A percentile compares a stretch with the other conserved stretches of the same genome.
Evolutionary conservation across 35 echinoderm and acorn worm genomes (phyloP).

Genomic region (Acanthaster planci): DNA sequence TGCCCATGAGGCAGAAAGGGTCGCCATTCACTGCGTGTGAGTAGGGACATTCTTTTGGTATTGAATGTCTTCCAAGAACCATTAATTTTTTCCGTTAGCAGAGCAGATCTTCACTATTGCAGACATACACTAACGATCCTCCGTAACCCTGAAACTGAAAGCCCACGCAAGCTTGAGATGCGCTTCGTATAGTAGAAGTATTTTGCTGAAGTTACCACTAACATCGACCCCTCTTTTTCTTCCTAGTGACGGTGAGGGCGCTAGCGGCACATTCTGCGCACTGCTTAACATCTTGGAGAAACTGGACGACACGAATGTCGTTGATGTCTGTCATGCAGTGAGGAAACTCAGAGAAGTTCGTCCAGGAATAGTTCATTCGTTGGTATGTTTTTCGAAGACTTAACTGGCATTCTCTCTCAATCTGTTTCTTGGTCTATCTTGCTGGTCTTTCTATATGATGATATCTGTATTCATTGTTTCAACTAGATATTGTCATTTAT

Average conservation of each 20-base stretch:
- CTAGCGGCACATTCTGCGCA: conserved; percentile 10
- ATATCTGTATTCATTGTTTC: no score
- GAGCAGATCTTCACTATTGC: no score
- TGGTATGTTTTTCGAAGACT: not conserved
- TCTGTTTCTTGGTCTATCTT: no score
- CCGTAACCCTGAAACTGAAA: not conserved
- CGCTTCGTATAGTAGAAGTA: not conserved
- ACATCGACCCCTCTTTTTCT: not conserved
- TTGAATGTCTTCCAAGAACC: no score
- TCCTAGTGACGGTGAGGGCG: not conserved
- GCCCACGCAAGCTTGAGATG: not conserved
- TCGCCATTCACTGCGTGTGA: not conserved
- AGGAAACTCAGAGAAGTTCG: not conserved
- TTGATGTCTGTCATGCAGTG: not conserved
- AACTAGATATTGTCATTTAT: no score
- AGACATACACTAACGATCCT: no score
- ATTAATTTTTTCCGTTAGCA: no score
- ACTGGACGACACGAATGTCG: not conserved
- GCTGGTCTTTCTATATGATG: no score
- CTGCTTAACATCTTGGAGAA: conserved; percentile 18
- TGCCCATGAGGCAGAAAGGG: not conserved
- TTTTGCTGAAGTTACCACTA: no score
- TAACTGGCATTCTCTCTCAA: no score
- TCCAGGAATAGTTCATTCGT: not conserved
- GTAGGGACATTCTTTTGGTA: no score